Base-by-base conservation (phyloP, 2,797 vertebrate species). In the Myoxocephalus aenaeus region DNA sequence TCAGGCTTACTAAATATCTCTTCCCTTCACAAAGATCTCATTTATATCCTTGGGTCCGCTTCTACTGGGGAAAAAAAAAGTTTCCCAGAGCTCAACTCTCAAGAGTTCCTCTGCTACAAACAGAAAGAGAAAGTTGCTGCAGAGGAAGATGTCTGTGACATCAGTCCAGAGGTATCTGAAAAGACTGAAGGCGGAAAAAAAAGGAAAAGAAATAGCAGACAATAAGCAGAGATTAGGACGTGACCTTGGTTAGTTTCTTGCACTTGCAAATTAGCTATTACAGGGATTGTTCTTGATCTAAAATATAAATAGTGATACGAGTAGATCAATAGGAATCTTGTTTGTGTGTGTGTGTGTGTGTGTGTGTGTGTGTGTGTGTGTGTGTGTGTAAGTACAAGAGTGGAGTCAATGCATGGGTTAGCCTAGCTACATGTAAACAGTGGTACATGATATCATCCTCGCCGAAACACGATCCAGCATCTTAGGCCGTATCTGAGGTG, bases 1-100 rank as follows among this genome's bases (percentile, higher is more conserved):
- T 70, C 27, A 57, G 65, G 44, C 64, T 79, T 20, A 34, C 32
- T 29, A 48, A 79, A 50, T 51, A 70, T 65, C 42, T 51, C 53
- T 17, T 65, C 65, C 71, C 65, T 40, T 70, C 53, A 42, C 51
- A 34, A 57, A 51, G 42, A 65, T 53, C 51, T 42, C 22, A 38
- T 62, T 68, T n/a, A 73, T 56, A 36, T 54, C 57, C 48, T 22
- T 4, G 10, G 59, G 40, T 73, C 38, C 48, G 57, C 38, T 67
- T 64, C 63, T 11, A 32, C 15, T 15, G 13, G 14, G 7, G 34
- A 2, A 46, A 48, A 50, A 70, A 38, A 54, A n/a, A n/a, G 34
- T 57, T 65, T 65, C 67, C 53, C 13, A 68, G 29, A 57, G 32
- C 32, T 50, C 7, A 46, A 38, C n/a, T 57, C 40, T 57, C 22